Conservation (phyloP, 1,140 invertebrate species). For the Drosophila carrolli region DNA sequence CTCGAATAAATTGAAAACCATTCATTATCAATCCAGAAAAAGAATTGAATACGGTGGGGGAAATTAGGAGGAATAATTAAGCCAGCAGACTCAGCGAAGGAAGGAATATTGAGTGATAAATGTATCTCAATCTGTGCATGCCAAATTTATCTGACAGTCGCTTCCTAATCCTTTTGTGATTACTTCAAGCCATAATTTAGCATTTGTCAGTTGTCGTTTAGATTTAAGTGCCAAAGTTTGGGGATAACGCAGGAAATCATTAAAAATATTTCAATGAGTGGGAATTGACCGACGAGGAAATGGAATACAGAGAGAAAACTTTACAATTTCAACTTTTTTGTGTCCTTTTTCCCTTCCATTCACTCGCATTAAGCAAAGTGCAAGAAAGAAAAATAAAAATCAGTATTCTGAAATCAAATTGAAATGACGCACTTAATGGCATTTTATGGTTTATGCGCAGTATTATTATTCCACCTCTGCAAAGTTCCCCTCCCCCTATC, state of each 20-base stretch:
- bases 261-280: slow-evolving; percentile 40
- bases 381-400: slow-evolving; percentile 35
- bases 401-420: slow-evolving; percentile 69
- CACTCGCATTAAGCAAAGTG: slow-evolving; percentile 6
- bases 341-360: background rate
- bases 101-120: slow-evolving; percentile 44
- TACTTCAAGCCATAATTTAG: slow-evolving; percentile 29
- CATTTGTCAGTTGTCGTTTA: slow-evolving; percentile 29
- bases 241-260: slow-evolving; percentile 39
- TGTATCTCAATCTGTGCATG: slow-evolving; percentile 37
- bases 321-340: slow-evolving; percentile 18
- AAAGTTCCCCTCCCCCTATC: background rate
- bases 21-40: slow-evolving; percentile 44
- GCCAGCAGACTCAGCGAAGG: background rate
- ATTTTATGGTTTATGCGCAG: slow-evolving; percentile 77
- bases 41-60: slow-evolving; percentile 2
- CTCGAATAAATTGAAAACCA: slow-evolving; percentile 55
- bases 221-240: slow-evolving; percentile 29
- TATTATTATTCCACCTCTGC: slow-evolving; percentile 65
- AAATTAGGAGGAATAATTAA: slow-evolving; percentile 36
- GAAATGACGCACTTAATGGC: slow-evolving; percentile 80
- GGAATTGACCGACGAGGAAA: slow-evolving; percentile 21
- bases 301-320: slow-evolving; percentile 13
- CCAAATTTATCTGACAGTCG: slow-evolving; percentile 26
- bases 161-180: slow-evolving; percentile 32